phyloP scores from a whole-genome alignment of 2,888 invertebrate species.

The Pedicia rivosa region DNA sequence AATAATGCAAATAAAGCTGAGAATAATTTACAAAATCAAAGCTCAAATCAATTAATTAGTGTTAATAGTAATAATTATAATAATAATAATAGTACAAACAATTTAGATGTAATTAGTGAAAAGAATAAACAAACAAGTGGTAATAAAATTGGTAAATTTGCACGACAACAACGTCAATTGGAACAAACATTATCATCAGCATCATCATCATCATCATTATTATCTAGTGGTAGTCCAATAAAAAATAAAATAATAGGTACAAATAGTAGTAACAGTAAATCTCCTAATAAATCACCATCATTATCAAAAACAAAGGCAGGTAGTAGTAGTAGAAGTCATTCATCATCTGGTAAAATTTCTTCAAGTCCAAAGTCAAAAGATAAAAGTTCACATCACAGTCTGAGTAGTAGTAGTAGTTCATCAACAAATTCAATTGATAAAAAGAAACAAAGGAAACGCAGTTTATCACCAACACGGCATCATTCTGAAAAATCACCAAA shows the following conservation, averaged over 20 bases:
- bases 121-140: no score
- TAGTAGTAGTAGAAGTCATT: slow-evolving; percentile 5
- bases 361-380: slow-evolving; percentile 5
- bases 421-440: neutral
- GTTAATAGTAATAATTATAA: slow-evolving; percentile 4
- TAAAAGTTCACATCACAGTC: slow-evolving; percentile 4
- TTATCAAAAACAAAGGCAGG: slow-evolving; percentile 3
- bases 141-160: no score
- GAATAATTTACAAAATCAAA: no score
- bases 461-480: slow-evolving; percentile 1
- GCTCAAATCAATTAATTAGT: slow-evolving; percentile 2
- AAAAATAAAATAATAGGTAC: no score
- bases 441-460: neutral
- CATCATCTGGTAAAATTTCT: slow-evolving; percentile 5
- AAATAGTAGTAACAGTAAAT: slow-evolving; percentile 11
- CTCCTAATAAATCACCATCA: neutral
- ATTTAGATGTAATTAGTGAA: no score
- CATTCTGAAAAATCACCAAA: slow-evolving; percentile 11
- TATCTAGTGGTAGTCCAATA: slow-evolving; percentile 10
- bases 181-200: no score
- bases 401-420: slow-evolving; percentile 1
- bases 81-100: slow-evolving; percentile 3
- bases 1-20: slow-evolving; percentile 1
- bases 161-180: no score
- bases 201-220: slow-evolving; percentile 11